These are phyloP conservation scores for Oreochromis mossambicus DNA, from an alignment of 2,797 vertebrate genomes.

Conservation along the genomic window DNA sequence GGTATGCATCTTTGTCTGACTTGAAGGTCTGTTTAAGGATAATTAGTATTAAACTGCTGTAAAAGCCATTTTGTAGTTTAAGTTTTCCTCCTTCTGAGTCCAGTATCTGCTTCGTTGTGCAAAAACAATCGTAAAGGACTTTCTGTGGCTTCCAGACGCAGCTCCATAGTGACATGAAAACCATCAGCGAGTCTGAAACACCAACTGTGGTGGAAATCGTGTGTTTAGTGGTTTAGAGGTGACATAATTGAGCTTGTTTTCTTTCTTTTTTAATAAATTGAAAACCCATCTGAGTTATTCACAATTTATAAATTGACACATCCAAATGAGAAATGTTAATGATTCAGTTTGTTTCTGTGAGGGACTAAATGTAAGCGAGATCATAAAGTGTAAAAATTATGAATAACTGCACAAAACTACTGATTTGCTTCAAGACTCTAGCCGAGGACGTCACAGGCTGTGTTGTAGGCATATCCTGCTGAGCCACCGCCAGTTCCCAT, in stretches of 20 bases:
- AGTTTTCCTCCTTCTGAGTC: accelerated
- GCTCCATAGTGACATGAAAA: not conserved
- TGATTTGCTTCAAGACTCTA: not conserved
- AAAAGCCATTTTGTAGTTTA: not conserved
- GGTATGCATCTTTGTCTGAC: not conserved
- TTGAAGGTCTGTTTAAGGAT: not conserved
- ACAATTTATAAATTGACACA: not conserved
- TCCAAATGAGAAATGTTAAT: not conserved
- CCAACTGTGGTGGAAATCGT: not conserved
- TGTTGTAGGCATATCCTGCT: not conserved
- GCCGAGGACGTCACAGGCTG: not conserved
- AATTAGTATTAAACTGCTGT: not conserved
- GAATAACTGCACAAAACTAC: not conserved
- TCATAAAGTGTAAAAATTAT: not conserved
- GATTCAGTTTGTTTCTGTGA: not conserved
- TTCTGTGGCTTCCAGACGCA: not conserved
- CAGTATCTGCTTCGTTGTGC: accelerated
- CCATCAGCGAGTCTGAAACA: not conserved
- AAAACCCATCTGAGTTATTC: not conserved
- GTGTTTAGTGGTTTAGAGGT: not conserved
- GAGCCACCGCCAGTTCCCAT: not conserved
- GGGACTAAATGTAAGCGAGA: not conserved
- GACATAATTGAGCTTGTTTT: accelerated
- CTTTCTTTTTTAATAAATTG: not conserved
- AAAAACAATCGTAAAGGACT: not conserved